Evolutionary conservation across 2,113 vertebrate species (phyloP), one percentile per base, ranked within the genome.

Genomic region (Atrichornis clamosus): DNA sequence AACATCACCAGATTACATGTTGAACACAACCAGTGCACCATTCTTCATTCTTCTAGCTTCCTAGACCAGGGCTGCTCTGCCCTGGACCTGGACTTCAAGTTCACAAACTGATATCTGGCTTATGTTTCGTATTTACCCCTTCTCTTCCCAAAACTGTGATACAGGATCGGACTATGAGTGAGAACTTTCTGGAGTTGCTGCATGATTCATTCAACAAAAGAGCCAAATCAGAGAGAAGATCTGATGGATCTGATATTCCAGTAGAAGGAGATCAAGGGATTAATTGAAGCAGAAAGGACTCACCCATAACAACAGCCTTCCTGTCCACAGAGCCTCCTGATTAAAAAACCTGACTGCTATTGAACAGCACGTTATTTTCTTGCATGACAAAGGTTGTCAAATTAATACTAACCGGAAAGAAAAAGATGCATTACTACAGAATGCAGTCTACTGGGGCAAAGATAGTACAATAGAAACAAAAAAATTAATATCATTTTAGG

Each of bases 181-280:
- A 68, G 49, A 84, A 50, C 24, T 33, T 76, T 56, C 39, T 68
- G 35, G 30, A 46, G 4, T 9, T 42, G 23, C 44, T 59, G 64
- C n/a, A 8, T 19, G 23, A 37, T 52, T 84, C 63, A 65, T 37
- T 8, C 53, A 1, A 1, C 18, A 4, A 3, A 60, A 73, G 44
- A 1, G 1, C 39, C 67, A 47, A 47, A 70, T 7, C 20, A 53
- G 47, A 47, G 3, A 33, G 22, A 0, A 2, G 18, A 41, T 41
- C 55, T 44, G 50, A 33, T 6, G 28, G 32, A 41, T 26, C 28
- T 41, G 44, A 5, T 27, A 44, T 41, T 39, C 33, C 20, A 50
- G 16, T 33, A 79, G 67, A 49, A 75, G 65, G 5, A 63, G 52
- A 76, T 5, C 20, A 53, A 64, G 30, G 33, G 18, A 9, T 33